Conservation (phyloP, 2,113 vertebrate genomes). For the human region GRCh38 chr7:141204001-141204500, state of each 20-base stretch:
- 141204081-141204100: fast-evolving
- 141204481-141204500: too few species aligned
- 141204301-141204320: too few species aligned
- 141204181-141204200: too few species aligned
- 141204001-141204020: fast-evolving
- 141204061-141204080: background rate
- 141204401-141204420: background rate
- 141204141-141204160: background rate
- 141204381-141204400: background rate
- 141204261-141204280: background rate
- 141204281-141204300: fast-evolving
- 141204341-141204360: background rate
- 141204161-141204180: background rate
- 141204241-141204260: background rate
- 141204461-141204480: background rate
- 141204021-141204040: background rate
- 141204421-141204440: background rate
- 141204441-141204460: background rate
- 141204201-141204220: background rate
- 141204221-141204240: background rate
- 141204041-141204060: fast-evolving
- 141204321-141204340: background rate
- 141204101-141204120: background rate
- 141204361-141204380: background rate
- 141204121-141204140: background rate